These are phyloP conservation scores for Phalacrocorax carbo DNA, from an alignment of 2,113 vertebrate genomes.

Conservation along the genomic window DNA sequence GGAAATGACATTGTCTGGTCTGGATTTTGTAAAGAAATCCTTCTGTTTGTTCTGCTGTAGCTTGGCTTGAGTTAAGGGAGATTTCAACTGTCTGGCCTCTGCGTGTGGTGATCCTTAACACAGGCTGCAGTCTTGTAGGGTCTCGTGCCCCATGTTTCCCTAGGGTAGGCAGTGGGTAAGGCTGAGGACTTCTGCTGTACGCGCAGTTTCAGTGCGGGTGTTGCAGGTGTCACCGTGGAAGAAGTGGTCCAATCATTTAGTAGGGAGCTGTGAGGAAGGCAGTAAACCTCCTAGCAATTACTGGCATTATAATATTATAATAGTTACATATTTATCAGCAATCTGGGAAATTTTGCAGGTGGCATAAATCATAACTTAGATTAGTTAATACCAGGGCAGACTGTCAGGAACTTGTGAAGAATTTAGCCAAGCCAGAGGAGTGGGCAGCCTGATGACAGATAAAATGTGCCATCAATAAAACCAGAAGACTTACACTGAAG, in stretches of 20 bases:
- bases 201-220: accelerated
- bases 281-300: not conserved
- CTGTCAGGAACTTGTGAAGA: not conserved
- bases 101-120: not conserved
- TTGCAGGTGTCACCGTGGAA: accelerated
- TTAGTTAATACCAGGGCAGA: not conserved
- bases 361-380: not conserved
- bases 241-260: not conserved
- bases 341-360: not conserved
- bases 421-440: not conserved
- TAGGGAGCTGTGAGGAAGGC: not conserved
- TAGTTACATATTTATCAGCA: accelerated
- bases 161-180: accelerated
- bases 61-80: not conserved
- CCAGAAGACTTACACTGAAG: not conserved
- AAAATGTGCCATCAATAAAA: not conserved
- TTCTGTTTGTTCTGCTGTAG: not conserved
- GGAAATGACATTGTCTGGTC: not conserved
- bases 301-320: accelerated
- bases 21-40: not conserved
- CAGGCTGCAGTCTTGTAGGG: not conserved
- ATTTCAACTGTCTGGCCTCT: not conserved
- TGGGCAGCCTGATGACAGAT: not conserved
- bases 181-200: not conserved
- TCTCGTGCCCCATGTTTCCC: not conserved